Conservation (phyloP, 2,888 invertebrate species). For the Coremacera marginata region DNA sequence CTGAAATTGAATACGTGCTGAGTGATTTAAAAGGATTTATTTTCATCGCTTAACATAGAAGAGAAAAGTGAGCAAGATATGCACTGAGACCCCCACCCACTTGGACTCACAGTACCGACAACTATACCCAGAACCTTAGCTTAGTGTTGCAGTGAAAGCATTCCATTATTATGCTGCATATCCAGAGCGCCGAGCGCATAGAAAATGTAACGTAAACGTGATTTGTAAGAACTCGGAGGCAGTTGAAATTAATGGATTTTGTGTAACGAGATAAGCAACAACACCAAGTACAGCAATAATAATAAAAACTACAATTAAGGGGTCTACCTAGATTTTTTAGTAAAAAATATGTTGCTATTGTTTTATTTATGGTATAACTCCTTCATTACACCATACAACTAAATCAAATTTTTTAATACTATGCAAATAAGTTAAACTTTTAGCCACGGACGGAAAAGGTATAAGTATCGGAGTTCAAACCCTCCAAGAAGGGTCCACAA, state of each 20-base stretch:
- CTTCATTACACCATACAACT: too few relatives aligned
- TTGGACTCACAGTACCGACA: neutral
- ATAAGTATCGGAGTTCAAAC: too few relatives aligned
- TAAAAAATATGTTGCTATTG: too few relatives aligned
- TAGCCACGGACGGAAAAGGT: too few relatives aligned
- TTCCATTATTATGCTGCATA: neutral
- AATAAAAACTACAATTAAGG: too few relatives aligned
- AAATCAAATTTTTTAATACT: too few relatives aligned
- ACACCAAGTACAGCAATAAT: neutral
- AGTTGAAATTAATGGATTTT: slow-evolving; percentile 16
- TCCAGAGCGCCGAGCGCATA: too few relatives aligned
- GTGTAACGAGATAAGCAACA: neutral
- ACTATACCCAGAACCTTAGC: neutral
- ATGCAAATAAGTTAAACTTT: too few relatives aligned
- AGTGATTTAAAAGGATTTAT: slow-evolving; percentile 49
- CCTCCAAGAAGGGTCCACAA: too few relatives aligned
- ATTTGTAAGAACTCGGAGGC: slow-evolving; percentile 3
- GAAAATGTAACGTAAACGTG: neutral
- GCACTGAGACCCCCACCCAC: neutral
- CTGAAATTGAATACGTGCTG: slow-evolving; percentile 54
- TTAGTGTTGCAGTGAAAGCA: neutral
- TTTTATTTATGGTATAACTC: too few relatives aligned
- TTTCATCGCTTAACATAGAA: slow-evolving; percentile 38
- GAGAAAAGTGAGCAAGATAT: slow-evolving; percentile 10
- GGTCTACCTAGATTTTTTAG: too few relatives aligned